These are phyloP conservation scores for Galago senegalensis DNA, from an alignment of 2,797 vertebrate genomes.

Conservation along the genomic window DNA sequence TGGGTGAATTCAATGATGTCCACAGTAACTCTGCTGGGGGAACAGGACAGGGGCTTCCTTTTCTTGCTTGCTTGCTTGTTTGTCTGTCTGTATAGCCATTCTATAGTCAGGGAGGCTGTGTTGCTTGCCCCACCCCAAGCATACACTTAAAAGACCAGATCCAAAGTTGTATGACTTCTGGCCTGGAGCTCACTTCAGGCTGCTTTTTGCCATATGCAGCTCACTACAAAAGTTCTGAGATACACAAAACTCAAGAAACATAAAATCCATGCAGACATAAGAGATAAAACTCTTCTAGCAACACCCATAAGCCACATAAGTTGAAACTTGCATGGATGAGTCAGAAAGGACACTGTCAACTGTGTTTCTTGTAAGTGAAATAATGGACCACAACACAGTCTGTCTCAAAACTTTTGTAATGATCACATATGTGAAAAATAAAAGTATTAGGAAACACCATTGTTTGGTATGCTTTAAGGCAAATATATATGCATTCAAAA, in stretches of 20 bases:
- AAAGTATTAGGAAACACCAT: neutral
- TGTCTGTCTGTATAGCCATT: neutral
- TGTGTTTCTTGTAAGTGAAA: too few relatives aligned
- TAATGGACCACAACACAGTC: too few relatives aligned
- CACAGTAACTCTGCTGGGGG: neutral
- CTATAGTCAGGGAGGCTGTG: neutral
- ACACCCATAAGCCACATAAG: too few relatives aligned
- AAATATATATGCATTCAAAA: slow-evolving; percentile 1
- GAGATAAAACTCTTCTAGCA: too few relatives aligned
- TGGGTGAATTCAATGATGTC: neutral
- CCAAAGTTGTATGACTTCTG: neutral
- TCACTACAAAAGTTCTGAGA: too few relatives aligned
- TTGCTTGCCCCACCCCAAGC: neutral
- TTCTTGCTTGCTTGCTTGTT: neutral
- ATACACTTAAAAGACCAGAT: neutral
- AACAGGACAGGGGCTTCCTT: neutral
- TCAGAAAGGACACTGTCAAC: too few relatives aligned
- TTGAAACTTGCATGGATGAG: too few relatives aligned
- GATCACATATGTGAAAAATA: neutral
- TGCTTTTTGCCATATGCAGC: neutral
- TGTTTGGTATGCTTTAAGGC: neutral
- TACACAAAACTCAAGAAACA: too few relatives aligned
- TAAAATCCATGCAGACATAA: too few relatives aligned
- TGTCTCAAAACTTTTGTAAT: too few relatives aligned
- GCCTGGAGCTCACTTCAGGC: neutral